Conservation (phyloP, 2,113 vertebrate genomes). For the Oncorhynchus clarkii region DNA sequence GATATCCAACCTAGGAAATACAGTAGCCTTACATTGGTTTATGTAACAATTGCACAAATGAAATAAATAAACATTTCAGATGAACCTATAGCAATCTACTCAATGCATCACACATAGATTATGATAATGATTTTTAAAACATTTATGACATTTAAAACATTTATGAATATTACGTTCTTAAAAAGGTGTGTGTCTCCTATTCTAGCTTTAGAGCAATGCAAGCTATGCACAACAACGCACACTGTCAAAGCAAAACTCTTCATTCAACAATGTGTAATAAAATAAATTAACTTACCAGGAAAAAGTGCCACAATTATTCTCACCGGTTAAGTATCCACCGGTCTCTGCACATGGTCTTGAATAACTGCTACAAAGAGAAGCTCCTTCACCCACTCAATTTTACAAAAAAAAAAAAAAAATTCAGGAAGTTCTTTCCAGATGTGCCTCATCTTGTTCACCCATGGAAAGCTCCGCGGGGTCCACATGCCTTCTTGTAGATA, state of each 20-base stretch:
- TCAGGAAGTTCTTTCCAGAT: constrained; percentile 47
- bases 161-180: background rate
- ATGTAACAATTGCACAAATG: background rate
- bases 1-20: too few relatives aligned
- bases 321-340: constrained; percentile 4
- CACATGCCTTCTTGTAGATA: background rate
- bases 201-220: background rate
- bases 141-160: background rate
- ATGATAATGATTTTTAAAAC: background rate
- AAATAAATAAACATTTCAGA: background rate
- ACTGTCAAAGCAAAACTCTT: background rate
- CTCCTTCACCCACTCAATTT: background rate
- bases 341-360: constrained; percentile 28
- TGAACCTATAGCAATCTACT: background rate
- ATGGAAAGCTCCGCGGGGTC: background rate
- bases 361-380: constrained; percentile 34
- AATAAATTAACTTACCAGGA: constrained; percentile 43
- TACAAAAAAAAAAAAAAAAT: too few relatives aligned
- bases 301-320: background rate
- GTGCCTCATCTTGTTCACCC: constrained; percentile 41
- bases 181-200: constrained; percentile 17
- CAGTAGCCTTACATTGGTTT: background rate
- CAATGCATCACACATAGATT: background rate
- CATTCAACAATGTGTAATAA: background rate
- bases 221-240: background rate